Conservation (phyloP, 2,888 invertebrate genomes). For the Dascillus cervinus region DNA sequence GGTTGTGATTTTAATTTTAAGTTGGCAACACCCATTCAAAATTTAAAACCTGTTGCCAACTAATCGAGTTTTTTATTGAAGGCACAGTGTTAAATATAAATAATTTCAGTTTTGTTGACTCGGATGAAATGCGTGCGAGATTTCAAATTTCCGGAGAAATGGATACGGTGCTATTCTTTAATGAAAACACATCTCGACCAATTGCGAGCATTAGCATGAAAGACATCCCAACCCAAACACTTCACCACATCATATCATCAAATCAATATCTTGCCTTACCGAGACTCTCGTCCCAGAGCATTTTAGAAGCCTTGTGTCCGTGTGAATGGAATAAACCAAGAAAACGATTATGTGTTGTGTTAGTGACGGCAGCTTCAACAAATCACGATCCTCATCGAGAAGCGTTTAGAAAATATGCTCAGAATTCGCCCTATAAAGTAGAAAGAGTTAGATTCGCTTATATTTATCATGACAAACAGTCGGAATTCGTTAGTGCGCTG, state of each 20-base stretch:
- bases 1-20: too few species aligned
- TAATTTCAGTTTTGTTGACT: slow-evolving; percentile 63
- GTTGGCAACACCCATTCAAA: too few species aligned
- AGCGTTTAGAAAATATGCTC: slow-evolving; percentile 63
- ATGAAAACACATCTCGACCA: slow-evolving; percentile 74
- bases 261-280: slow-evolving; percentile 87
- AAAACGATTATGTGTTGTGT: slow-evolving; percentile 68
- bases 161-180: slow-evolving; percentile 81
- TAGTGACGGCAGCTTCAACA: slow-evolving; percentile 61
- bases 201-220: slow-evolving; percentile 83
- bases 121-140: slow-evolving; percentile 54
- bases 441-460: slow-evolving; percentile 81
- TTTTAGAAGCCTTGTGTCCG: slow-evolving; percentile 81
- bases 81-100: too few species aligned
- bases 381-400: slow-evolving; percentile 56
- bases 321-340: slow-evolving; percentile 74
- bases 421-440: slow-evolving; percentile 55
- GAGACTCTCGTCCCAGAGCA: slow-evolving; percentile 81
- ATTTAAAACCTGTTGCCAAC: too few species aligned
- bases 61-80: too few species aligned
- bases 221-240: slow-evolving; percentile 79
- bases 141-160: slow-evolving; percentile 67
- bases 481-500: slow-evolving; percentile 71
- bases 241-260: slow-evolving; percentile 80
- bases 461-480: slow-evolving; percentile 77